These are phyloP conservation scores for Anaspis maculata DNA, from an alignment of 2,888 invertebrate genomes.

Conservation along the genomic window DNA sequence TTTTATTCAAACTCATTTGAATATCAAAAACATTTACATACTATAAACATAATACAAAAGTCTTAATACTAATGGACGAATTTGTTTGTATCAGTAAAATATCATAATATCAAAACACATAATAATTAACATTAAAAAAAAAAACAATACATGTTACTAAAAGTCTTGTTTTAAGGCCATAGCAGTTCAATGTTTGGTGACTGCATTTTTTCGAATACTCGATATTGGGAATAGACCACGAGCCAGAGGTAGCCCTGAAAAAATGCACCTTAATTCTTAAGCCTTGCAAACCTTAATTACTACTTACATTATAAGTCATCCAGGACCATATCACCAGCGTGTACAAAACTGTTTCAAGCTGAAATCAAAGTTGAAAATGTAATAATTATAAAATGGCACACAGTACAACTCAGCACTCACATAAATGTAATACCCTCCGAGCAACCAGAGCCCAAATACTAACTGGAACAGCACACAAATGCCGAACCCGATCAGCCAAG, in stretches of 20 bases:
- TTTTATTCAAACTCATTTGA: too few species aligned
- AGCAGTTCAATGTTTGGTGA: conserved; percentile 81
- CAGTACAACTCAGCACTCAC: conserved; percentile 48
- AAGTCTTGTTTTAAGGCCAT: conserved; percentile 54
- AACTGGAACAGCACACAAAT: conserved; percentile 67
- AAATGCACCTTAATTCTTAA: conserved; percentile 2
- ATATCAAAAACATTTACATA: not conserved
- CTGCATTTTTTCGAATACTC: conserved; percentile 70
- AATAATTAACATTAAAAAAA: too few species aligned
- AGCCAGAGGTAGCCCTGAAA: conserved; percentile 81
- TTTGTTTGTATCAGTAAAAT: not conserved
- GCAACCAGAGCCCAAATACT: conserved; percentile 73
- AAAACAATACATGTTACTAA: too few species aligned
- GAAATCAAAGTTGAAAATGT: conserved; percentile 36
- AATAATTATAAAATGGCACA: conserved; percentile 2
- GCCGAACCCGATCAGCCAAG: conserved; percentile 67
- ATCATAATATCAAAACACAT: not conserved
- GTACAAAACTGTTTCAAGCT: conserved; percentile 74
- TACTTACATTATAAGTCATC: conserved; percentile 78
- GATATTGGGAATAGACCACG: conserved; percentile 78
- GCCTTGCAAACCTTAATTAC: not conserved
- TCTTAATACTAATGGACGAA: conserved; percentile 1
- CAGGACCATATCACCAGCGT: conserved; percentile 70
- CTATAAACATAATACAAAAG: not conserved
- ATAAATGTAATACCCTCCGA: conserved; percentile 86